Evolutionary conservation across 1,140 invertebrate genomes (phyloP).

Genomic region (Halotydeus destructor): DNA sequence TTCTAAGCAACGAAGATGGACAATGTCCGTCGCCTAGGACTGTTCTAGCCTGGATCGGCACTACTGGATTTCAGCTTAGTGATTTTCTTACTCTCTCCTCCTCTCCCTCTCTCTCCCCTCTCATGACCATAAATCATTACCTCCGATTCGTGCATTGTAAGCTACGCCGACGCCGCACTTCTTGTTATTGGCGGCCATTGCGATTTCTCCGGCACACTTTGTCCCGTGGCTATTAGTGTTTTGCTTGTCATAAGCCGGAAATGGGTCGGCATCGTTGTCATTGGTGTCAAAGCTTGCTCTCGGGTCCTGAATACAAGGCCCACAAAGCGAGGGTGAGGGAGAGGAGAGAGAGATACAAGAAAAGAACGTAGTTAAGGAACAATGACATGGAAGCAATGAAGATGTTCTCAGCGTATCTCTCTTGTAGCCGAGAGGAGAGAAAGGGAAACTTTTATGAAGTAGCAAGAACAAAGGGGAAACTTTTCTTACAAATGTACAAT

Average conservation of each 20-base stretch:
- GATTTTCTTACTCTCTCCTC: conserved; percentile 3
- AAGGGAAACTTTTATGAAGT: too few relatives aligned
- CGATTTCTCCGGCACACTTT: conserved; percentile 74
- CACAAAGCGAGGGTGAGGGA: too few relatives aligned
- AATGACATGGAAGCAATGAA: too few relatives aligned
- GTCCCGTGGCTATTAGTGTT: conserved; percentile 44
- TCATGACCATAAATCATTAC: conserved; percentile 28
- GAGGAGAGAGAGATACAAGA: not conserved
- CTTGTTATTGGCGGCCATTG: conserved; percentile 70
- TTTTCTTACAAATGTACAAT: too few relatives aligned
- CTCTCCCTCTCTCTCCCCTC: not conserved
- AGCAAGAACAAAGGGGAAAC: too few relatives aligned
- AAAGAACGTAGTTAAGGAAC: not conserved
- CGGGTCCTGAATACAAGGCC: conserved; percentile 50
- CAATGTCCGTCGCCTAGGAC: too few relatives aligned
- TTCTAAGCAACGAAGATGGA: too few relatives aligned
- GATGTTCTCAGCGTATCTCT: too few relatives aligned
- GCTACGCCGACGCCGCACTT: conserved; percentile 83
- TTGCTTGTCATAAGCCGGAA: conserved; percentile 22
- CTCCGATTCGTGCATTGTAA: conserved; percentile 78
- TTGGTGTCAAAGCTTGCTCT: conserved; percentile 91
- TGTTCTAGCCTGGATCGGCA: too few relatives aligned
- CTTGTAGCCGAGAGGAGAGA: too few relatives aligned
- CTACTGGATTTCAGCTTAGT: conserved; percentile 16
- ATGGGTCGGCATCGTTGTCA: conserved; percentile 41